Conservation (phyloP, 2,888 invertebrate species). For the Odontomyia ornata region DNA sequence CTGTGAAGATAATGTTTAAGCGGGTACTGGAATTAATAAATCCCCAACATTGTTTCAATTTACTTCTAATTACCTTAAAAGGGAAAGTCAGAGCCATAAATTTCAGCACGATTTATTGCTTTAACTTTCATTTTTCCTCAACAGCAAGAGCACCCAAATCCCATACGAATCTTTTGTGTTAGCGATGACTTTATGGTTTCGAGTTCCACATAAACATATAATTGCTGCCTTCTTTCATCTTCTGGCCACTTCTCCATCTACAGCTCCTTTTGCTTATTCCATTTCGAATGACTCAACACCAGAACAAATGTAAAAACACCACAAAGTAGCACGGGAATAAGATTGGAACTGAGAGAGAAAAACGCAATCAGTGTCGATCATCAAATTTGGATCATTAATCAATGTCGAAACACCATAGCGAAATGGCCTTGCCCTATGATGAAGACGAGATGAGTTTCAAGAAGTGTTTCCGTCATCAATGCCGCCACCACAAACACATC, state of each 20-base stretch:
- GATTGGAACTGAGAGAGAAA: neutral
- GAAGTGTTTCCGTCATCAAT: neutral
- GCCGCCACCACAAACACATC: neutral
- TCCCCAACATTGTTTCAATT: no score
- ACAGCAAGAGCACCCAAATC: no score
- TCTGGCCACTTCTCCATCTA: no score
- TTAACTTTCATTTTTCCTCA: no score
- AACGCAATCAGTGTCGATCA: slow-evolving; percentile 40
- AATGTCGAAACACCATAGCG: slow-evolving; percentile 34
- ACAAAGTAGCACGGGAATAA: neutral
- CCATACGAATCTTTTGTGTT: no score
- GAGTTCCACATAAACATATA: neutral
- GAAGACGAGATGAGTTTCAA: neutral
- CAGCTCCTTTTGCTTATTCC: neutral
- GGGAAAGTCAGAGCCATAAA: no score
- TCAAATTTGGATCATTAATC: slow-evolving; percentile 28
- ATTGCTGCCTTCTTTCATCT: neutral
- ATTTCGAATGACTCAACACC: neutral
- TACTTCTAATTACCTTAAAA: no score
- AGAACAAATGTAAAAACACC: no score
- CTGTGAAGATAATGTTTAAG: no score
- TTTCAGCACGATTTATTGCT: no score
- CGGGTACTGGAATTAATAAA: no score
- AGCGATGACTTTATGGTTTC: no score
- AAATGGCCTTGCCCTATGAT: slow-evolving; percentile 4